phyloP scores from a whole-genome alignment of 2,113 vertebrate genomes.

The Crotalus viridis region DNA sequence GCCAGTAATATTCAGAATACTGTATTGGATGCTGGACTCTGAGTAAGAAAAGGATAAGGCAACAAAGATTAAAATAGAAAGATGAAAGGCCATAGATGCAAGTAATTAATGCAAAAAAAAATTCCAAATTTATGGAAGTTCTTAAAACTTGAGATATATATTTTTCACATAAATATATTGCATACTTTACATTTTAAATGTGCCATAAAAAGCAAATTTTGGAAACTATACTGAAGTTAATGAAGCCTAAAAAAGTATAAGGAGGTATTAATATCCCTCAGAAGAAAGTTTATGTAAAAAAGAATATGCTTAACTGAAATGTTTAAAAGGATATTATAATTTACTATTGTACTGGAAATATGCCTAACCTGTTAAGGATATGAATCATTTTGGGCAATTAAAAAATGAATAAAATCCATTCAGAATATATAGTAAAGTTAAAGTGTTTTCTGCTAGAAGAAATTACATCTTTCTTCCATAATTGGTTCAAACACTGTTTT shows the following conservation, averaged over 20 bases:
- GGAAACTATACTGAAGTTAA: slow-evolving; percentile 48
- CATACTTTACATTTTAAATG: slow-evolving; percentile 49
- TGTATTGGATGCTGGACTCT: slow-evolving; percentile 55
- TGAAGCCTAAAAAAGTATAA: slow-evolving; percentile 48
- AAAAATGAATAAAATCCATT: slow-evolving; percentile 43
- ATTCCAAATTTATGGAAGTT: slow-evolving; percentile 39
- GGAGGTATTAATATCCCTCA: slow-evolving; percentile 55
- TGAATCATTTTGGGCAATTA: slow-evolving; percentile 54
- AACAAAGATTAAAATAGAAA: background rate
- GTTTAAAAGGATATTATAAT: slow-evolving; percentile 42
- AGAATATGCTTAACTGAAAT: slow-evolving; percentile 39
- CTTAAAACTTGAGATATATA: slow-evolving; percentile 41
- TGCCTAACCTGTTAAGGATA: slow-evolving; percentile 16
- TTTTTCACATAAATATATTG: slow-evolving; percentile 52
- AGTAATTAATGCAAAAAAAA: slow-evolving; percentile 29
- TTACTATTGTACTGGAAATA: slow-evolving; percentile 54
- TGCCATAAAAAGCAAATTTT: slow-evolving; percentile 35
- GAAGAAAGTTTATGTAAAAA: slow-evolving; percentile 4
- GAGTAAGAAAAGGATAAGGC: slow-evolving; percentile 40
- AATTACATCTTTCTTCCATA: slow-evolving; percentile 43
- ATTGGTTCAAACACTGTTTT: slow-evolving; percentile 58
- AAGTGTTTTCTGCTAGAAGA: slow-evolving; percentile 52
- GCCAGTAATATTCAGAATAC: slow-evolving; percentile 52
- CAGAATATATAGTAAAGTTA: slow-evolving; percentile 38
- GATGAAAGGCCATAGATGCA: slow-evolving; percentile 40